Evolutionary conservation across 2,797 vertebrate species (phyloP).

Genomic region (Synanceia verrucosa): DNA sequence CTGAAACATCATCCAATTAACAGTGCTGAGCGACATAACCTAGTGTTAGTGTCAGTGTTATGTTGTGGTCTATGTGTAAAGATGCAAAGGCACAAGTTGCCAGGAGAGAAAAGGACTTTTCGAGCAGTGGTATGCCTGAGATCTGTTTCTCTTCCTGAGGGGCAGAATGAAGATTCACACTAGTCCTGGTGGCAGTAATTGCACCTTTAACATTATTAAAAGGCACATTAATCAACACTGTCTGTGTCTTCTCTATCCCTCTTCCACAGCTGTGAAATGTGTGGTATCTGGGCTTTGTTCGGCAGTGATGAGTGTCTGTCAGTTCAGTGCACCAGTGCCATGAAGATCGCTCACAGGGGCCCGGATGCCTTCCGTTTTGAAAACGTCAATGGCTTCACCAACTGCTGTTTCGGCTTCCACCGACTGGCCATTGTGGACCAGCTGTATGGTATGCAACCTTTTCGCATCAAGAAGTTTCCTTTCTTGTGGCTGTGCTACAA

Average conservation of each 20-base stretch:
- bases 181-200: no score
- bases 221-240: neutral
- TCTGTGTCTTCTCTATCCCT: neutral
- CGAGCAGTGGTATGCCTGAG: no score
- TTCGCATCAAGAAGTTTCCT: slow-evolving; percentile 90
- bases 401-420: slow-evolving; percentile 97
- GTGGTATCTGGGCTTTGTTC: slow-evolving; percentile 97
- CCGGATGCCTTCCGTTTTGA: slow-evolving; percentile 97
- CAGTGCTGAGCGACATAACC: no score
- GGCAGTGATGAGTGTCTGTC: slow-evolving; percentile 94
- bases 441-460: slow-evolving; percentile 94
- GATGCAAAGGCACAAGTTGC: no score
- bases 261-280: slow-evolving; percentile 81
- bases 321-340: slow-evolving; percentile 88
- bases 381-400: slow-evolving; percentile 92
- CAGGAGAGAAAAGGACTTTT: no score
- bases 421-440: slow-evolving; percentile 92
- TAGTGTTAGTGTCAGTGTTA: no score
- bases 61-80: no score
- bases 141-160: no score
- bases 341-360: slow-evolving; percentile 94
- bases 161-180: no score
- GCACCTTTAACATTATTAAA: no score
- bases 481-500: slow-evolving; percentile 96
- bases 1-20: no score